Evolutionary conservation across 2,797 vertebrate species (phyloP).

Genomic region (Nyctibius grandis): DNA sequence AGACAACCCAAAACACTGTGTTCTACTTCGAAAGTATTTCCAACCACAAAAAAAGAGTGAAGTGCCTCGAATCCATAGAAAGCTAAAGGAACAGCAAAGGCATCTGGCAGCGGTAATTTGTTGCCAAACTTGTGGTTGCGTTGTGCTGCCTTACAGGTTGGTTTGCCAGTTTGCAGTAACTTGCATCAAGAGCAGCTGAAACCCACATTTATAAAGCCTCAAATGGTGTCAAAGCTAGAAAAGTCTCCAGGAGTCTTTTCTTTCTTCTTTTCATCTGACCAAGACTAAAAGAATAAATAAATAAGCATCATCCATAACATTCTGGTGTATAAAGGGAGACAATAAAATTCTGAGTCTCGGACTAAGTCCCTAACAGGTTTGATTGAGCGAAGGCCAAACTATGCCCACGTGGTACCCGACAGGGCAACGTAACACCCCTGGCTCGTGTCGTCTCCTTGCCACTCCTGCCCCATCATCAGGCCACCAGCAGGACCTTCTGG

Average conservation of each 20-base stretch:
- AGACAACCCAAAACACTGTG: slow-evolving; percentile 69
- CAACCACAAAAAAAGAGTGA: slow-evolving; percentile 20
- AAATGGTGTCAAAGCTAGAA: slow-evolving; percentile 55
- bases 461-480: background rate
- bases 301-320: background rate
- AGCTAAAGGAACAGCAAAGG: slow-evolving; percentile 71
- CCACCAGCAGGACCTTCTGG: background rate
- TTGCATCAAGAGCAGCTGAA: slow-evolving; percentile 70
- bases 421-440: accelerated
- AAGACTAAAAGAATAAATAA: slow-evolving; percentile 25
- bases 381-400: background rate
- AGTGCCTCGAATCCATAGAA: slow-evolving; percentile 75
- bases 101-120: slow-evolving; percentile 67
- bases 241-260: background rate
- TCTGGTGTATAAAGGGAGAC: background rate
- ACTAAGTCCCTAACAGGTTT: background rate
- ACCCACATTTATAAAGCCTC: slow-evolving; percentile 55
- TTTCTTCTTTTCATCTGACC: slow-evolving; percentile 2
- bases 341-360: background rate
- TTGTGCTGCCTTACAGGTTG: slow-evolving; percentile 62
- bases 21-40: slow-evolving; percentile 74
- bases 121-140: slow-evolving; percentile 71
- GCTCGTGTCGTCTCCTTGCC: background rate
- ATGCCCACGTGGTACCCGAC: accelerated
- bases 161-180: slow-evolving; percentile 74